Base-by-base conservation (phyloP, 2,888 invertebrate genomes). In the Reticulitermes lucifugus region DNA sequence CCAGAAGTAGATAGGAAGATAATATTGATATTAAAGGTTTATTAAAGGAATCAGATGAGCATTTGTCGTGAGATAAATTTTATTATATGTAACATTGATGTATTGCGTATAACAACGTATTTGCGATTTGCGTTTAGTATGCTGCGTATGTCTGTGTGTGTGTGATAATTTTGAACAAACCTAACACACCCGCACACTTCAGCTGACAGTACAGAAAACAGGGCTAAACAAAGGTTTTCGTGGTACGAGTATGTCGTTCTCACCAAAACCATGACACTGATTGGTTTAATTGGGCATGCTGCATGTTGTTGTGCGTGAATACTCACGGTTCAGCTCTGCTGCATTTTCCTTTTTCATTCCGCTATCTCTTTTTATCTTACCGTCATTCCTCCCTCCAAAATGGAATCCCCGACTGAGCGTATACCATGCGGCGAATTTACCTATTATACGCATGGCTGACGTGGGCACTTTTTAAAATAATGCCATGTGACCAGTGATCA, bases 221-320 rank as follows among this genome's bases (percentile, higher is more conserved):
- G 55, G 55, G 25, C 59, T 29, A 29, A 59, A 81, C 65, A 81
- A 81, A 81, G 70, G 43, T 43, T 81, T 43, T 41, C 25, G 18
- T 9, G 43, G 25, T 55, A 0, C 60, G 4, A 46, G 60, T 60
- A 60, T 80, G 79, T 29, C 18, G 60, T 55, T 55, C 60, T 59
- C 80, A 43, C 55, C 65, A 81, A 81, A 81, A 43, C 70, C 70
- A 43, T 70, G 81, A 25, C 81, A 81, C 43, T 81, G 81, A 81
- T 81, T 70, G 70, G 81, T 70, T 70, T 70, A 81, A 81, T 81
- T 81, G 70, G 81, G 70, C 81, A 59, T 81, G 70, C 65, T 65
- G 18, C 81, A 70, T 41, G 43, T 81, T 41, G 43, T 81, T 81
- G 55, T 70, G 81, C 81, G 70, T 46, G 70, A 81, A 70, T 70